These are phyloP conservation scores for Pelochelys cantorii DNA, from an alignment of 2,797 vertebrate genomes.

Conservation along the genomic window DNA sequence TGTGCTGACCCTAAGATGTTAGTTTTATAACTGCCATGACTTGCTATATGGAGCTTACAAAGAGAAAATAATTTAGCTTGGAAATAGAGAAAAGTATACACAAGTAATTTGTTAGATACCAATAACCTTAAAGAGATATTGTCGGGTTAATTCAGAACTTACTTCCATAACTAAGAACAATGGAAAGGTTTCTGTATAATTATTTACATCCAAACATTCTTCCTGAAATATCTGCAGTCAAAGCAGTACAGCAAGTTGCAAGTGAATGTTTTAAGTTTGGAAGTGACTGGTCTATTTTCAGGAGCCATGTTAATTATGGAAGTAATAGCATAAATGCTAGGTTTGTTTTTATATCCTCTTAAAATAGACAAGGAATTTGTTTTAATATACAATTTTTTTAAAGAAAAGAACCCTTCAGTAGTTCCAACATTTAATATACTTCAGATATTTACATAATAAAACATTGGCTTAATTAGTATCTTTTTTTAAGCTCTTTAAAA, in stretches of 20 bases:
- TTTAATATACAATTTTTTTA: neutral
- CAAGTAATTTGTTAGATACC: neutral
- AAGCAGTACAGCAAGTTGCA: neutral
- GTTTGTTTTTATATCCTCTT: neutral
- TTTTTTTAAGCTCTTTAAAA: neutral
- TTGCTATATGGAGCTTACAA: constrained; percentile 33
- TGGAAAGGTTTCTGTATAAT: constrained; percentile 66
- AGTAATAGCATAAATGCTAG: neutral
- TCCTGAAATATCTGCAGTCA: neutral
- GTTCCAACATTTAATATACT: neutral
- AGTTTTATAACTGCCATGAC: constrained; percentile 1
- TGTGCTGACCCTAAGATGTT: constrained; percentile 24
- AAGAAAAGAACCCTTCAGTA: neutral
- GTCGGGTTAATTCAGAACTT: neutral
- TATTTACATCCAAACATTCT: constrained; percentile 29
- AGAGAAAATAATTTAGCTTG: neutral
- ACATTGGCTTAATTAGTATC: neutral
- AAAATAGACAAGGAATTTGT: neutral
- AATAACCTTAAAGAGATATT: neutral
- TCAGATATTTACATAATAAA: neutral
- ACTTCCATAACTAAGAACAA: constrained; percentile 2
- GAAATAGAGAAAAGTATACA: neutral
- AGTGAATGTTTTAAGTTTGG: neutral
- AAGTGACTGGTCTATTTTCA: constrained; percentile 15
- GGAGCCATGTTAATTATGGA: neutral